Percentiles rank a stretch among this genome's conserved stretches.
phyloP scores from a whole-genome alignment of 2,113 vertebrate genomes.

The Thermophis baileyi region DNA sequence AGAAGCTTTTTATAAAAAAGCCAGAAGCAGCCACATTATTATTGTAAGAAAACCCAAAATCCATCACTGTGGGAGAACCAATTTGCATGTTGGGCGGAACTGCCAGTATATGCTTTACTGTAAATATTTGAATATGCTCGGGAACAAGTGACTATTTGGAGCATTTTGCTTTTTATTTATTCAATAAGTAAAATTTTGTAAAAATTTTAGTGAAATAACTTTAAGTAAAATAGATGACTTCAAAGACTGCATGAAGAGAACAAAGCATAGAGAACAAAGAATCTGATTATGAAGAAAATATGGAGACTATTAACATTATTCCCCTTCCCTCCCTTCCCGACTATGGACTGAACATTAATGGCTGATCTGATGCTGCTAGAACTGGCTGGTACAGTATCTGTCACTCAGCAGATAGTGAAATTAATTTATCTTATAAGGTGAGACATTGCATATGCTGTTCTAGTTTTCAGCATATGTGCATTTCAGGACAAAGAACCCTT shows the following conservation, averaged over 20 bases:
- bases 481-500: background rate
- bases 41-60: background rate
- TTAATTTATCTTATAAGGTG: background rate
- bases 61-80: background rate
- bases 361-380: background rate
- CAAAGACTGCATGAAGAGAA: background rate
- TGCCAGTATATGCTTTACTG: background rate
- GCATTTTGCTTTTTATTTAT: background rate
- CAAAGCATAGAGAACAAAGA: background rate
- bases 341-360: background rate
- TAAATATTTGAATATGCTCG: background rate
- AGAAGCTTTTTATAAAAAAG: background rate
- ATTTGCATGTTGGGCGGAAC: background rate
- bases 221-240: background rate
- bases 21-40: background rate
- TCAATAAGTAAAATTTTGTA: background rate
- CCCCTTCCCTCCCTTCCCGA: no score
- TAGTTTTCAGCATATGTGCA: background rate
- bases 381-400: background rate
- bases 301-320: background rate
- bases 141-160: background rate
- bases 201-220: no score
- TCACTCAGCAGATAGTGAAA: background rate
- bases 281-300: background rate
- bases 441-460: background rate